Evolutionary conservation across 2,113 vertebrate genomes (phyloP), one percentile per base, ranked within the genome.

Genomic region (Mus spicilegus): DNA sequence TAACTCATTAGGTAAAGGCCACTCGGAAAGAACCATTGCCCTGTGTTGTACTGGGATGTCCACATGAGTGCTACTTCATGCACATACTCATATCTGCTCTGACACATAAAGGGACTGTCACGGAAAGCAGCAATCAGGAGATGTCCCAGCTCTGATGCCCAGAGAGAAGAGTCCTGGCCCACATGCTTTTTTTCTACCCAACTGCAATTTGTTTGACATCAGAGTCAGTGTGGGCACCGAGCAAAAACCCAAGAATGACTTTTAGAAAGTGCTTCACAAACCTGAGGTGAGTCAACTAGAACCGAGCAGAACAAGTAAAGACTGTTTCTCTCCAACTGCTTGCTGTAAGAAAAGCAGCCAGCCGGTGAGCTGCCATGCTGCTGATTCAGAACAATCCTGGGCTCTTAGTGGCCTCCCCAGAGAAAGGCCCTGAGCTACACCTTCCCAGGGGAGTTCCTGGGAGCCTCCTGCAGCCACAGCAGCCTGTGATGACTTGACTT

Each of bases 251-350:
- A 58, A n/a, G 20, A 90, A 65, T 75, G 20, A 72, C 30, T 90
- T 91, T 65, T 80, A 61, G 51, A 96, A 93, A 76, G 87, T 75
- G 65, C 77, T 76, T 39, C 65, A 56, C 63, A 78, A 92, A 90
- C 87, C 58, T 76, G 75, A 95, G 49, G 7, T 22, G 42, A 2
- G 49, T 84, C 75, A 61, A 42, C n/a, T 14, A 63, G 85, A 80
- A 92, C 16, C 54, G 49, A 63, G 87, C 33, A n/a, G 26, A 56
- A 63, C 58, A 87, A 42, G 65, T 51, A 78, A 36, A 87, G 39
- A 70, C 51, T 2, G 19, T 72, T 90, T 54, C 87, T 51, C 24
- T 80, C 42, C 28, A 12, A 28, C 20, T 93, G 54, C 73, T 17
- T 89, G 54, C 73, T 93, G 24, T 51, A 56, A 94, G 86, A 42